phyloP scores from a whole-genome alignment of 2,797 vertebrate genomes.

The Setipinna tenuifilis region DNA sequence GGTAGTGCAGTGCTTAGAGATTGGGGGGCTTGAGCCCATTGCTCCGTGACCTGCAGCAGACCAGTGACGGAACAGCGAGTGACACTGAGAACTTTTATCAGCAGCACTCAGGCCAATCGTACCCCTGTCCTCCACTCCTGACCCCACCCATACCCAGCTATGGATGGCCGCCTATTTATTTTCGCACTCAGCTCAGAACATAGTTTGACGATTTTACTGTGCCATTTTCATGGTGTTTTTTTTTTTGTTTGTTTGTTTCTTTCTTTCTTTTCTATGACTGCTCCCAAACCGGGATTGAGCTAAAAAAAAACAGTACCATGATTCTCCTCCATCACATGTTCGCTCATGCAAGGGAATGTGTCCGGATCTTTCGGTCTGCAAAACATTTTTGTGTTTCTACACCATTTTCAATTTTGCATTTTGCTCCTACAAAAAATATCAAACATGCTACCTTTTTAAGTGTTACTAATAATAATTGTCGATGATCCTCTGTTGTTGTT shows the following conservation, averaged over 20 bases:
- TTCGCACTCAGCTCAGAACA: neutral
- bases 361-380: neutral
- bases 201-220: neutral
- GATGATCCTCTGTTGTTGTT: neutral
- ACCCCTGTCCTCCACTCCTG: neutral
- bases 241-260: too few relatives aligned
- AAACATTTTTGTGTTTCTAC: neutral
- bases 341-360: neutral
- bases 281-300: neutral
- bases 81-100: neutral
- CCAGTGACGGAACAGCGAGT: neutral
- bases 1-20: neutral
- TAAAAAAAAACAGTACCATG: too few relatives aligned
- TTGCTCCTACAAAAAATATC: neutral
- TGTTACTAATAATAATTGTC: constrained; percentile 1
- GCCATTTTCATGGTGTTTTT: neutral
- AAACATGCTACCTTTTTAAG: constrained; percentile 4
- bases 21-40: neutral
- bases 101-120: neutral
- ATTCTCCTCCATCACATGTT: neutral
- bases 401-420: neutral
- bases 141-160: neutral
- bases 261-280: neutral
- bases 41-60: neutral
- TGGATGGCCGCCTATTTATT: neutral